Percentiles rank a stretch among this genome's conserved stretches.
These are phyloP conservation scores for Apantesis nais DNA, from an alignment of 2,888 invertebrate species.

Conservation along the genomic window DNA sequence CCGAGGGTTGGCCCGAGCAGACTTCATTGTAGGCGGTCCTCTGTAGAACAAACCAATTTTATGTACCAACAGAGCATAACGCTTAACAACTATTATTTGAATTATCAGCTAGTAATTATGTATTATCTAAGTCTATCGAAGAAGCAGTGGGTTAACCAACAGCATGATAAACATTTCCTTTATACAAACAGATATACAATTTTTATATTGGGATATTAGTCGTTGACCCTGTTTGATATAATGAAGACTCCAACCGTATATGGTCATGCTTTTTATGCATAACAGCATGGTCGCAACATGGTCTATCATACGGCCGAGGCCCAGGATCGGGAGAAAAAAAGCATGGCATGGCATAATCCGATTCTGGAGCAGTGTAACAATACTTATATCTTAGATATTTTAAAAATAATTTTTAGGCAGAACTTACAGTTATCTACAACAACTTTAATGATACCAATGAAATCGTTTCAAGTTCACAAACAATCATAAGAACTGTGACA, in stretches of 20 bases:
- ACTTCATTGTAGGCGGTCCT: constrained; percentile 73
- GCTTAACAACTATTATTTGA: background rate
- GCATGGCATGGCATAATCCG: too few relatives aligned
- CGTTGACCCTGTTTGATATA: too few relatives aligned
- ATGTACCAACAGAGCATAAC: background rate
- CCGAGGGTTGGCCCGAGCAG: constrained; percentile 69
- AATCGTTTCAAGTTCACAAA: constrained; percentile 1
- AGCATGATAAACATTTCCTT: background rate
- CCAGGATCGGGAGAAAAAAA: too few relatives aligned
- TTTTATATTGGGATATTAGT: too few relatives aligned
- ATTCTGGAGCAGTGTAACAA: too few relatives aligned
- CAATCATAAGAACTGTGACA: constrained; percentile 12
- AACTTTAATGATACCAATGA: background rate
- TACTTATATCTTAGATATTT: too few relatives aligned
- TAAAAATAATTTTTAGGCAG: too few relatives aligned
- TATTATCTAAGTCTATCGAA: background rate
- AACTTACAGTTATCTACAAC: background rate
- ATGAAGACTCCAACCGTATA: too few relatives aligned
- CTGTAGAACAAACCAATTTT: constrained; percentile 45
- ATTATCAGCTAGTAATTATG: background rate
- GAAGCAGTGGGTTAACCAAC: background rate
- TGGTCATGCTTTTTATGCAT: too few relatives aligned
- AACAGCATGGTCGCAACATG: too few relatives aligned
- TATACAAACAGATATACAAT: background rate
- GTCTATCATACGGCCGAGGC: background rate